Evolutionary conservation across 2,888 invertebrate species (phyloP), one percentile per base, ranked within the genome.

Genomic region (Cheilosia grossa): DNA sequence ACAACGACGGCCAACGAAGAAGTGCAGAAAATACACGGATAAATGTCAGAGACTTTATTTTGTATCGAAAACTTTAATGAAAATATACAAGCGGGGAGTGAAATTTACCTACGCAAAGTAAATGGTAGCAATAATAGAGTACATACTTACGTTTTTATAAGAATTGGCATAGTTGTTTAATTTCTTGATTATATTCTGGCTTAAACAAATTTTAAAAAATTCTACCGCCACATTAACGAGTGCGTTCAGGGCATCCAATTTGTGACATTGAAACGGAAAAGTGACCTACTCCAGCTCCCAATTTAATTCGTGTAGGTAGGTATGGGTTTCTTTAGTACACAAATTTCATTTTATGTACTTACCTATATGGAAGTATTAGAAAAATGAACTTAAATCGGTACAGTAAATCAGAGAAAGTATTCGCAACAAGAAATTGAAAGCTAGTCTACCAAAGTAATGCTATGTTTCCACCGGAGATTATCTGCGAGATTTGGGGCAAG

Each of bases 131-230:
- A 3, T 75, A 10, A 13, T 13, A 37, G 13, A 37, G 33, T 24
- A 24, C 3, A 24, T 37, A 82, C 82, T 83, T 73, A 83, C 82
- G 58, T 21, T 79, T 79, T 83, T 3, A 83, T 27, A 0, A 79
- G 27, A 44, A 83, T 83, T 1, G 82, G 82, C 82, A 83, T 83
- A 17, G 4, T 66, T 44, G 7, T 53, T 53, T 19, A 2, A 6
- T 30, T 58, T 56, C 9, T 37, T 15, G 19, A 58, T 9, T 58
- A 0, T 37, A 37, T 13, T 13, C 51, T 15, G n/a, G 24, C 5
- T 13, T 27, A 4, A 21, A 5, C 24, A 24, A 51, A 6, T 15
- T 13, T 13, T 0, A 15, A 21, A 10, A 24, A 15, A 6, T 19
- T 47, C 3, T 9, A 17, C 19, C 47, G 19, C 9, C n/a, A 9